A percentile compares a stretch with the other conserved stretches of the same genome.
Conservation (phyloP, 2,797 vertebrate species). For the Pachyuromys duprasi region DNA sequence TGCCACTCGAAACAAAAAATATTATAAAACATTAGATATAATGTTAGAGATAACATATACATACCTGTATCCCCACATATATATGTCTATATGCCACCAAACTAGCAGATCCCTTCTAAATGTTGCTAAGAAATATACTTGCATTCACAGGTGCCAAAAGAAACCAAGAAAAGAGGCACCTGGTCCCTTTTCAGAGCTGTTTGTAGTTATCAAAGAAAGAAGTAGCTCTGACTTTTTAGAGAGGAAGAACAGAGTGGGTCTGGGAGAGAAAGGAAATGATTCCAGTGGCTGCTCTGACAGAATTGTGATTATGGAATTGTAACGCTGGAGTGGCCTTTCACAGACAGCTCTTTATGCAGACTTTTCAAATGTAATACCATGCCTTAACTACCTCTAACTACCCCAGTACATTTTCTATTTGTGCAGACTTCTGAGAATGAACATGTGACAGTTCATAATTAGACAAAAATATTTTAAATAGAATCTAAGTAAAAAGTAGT, state of each 20-base stretch:
- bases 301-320: background rate
- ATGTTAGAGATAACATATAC: background rate
- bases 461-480: constrained; percentile 48
- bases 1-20: background rate
- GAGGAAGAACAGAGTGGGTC: background rate
- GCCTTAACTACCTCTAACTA: background rate
- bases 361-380: background rate
- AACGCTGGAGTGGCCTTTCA: background rate
- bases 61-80: background rate
- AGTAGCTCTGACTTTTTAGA: background rate
- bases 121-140: background rate
- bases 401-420: background rate
- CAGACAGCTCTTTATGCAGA: background rate
- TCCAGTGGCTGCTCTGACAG: background rate
- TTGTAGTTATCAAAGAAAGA: constrained; percentile 44
- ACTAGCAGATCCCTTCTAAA: background rate
- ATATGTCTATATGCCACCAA: background rate
- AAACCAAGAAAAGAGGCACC: background rate
- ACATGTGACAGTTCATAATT: background rate
- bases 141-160: background rate
- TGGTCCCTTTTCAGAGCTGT: background rate
- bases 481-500: background rate
- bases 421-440: constrained; percentile 1
- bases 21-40: background rate
- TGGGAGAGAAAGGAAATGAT: constrained; percentile 29